Base-by-base conservation (phyloP, 2,113 vertebrate species). In the Neolamprologus fasciatus region DNA sequence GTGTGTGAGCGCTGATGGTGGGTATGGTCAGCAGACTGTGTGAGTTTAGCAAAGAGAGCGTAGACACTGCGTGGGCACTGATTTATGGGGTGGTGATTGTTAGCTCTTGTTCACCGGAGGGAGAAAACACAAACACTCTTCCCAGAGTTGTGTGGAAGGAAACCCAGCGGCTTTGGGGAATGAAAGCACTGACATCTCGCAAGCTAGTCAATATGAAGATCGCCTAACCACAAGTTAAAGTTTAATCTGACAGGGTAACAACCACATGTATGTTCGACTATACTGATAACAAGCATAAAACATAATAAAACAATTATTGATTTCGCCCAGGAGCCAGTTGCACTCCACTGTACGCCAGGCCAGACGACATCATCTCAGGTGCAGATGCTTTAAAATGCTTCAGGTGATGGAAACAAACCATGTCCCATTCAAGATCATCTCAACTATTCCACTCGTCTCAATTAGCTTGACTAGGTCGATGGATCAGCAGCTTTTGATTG, bases 71-170 rank as follows among this genome's bases (percentile, higher is more conserved):
- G 86, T 35, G 54, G 71, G 71, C 35, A 11, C 57, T 83, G 68
- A 87, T 83, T 83, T 87, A 81, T 54, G 45, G 51, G 81, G 78
- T 66, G 81, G 83, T 86, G 88, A 83, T 19, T 85, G 86, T 86
- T 81, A 68, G 82, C 84, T 78, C 58, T 40, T 86, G 81, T 82
- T 80, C 4, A 76, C 71, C 7, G 2, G 58, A 85, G 81, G 87
- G 81, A 50, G 84, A 86, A 81, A 66, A 84, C 80, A 90, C 68
- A 87, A 47, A 91, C 81, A 71, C 85, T 80, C 81, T 37, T 61
- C 53, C 19, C 4, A n/a, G 73, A 83, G 31, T 45, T 4, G 26
- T n/a, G 86, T 19, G 61, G 31, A 79, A 58, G 17, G 45, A 68
- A 63, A 86, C 23, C 26, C 21, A 12, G 21, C 3, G 9, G 23